Conservation (phyloP, 2,888 invertebrate species). For the Drosophila anceps region DNA sequence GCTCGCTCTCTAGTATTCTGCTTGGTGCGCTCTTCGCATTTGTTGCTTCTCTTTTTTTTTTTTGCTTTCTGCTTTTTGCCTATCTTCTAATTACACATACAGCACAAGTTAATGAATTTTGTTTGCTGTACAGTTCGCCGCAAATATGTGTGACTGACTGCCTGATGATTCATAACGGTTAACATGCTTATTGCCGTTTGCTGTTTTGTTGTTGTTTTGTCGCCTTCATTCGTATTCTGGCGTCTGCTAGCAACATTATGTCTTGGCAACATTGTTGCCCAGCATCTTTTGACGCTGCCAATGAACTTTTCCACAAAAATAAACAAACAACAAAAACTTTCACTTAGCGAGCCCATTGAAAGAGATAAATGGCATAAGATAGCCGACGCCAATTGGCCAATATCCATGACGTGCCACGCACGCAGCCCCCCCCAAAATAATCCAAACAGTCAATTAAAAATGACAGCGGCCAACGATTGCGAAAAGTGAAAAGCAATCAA, state of each 20-base stretch:
- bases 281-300: slow-evolving; percentile 42
- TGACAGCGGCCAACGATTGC: slow-evolving; percentile 45
- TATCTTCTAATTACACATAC: slow-evolving; percentile 56
- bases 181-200: slow-evolving; percentile 24
- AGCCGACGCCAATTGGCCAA: slow-evolving; percentile 58
- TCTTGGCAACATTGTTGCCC: slow-evolving; percentile 7
- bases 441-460: slow-evolving; percentile 60
- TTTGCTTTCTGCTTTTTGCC: slow-evolving; percentile 22
- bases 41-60: slow-evolving; percentile 24
- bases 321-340: slow-evolving; percentile 50
- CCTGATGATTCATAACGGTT: slow-evolving; percentile 55
- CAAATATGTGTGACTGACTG: slow-evolving; percentile 3
- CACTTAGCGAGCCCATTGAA: slow-evolving; percentile 51
- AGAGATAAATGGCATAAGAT: slow-evolving; percentile 62
- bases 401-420: slow-evolving; percentile 63
- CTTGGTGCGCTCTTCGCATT: slow-evolving; percentile 27
- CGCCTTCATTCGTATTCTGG: slow-evolving; percentile 18
- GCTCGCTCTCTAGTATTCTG: slow-evolving; percentile 16
- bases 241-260: slow-evolving; percentile 8
- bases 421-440: slow-evolving; percentile 43
- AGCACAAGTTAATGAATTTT: slow-evolving; percentile 47
- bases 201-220: too few relatives aligned
- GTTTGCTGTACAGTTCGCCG: slow-evolving; percentile 28
- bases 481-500: slow-evolving; percentile 48
- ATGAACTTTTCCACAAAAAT: slow-evolving; percentile 52